A percentile compares a stretch with the other conserved stretches of the same genome.
phyloP scores from a whole-genome alignment of 2,888 invertebrate genomes.

The Lamellibrachia satsuma region DNA sequence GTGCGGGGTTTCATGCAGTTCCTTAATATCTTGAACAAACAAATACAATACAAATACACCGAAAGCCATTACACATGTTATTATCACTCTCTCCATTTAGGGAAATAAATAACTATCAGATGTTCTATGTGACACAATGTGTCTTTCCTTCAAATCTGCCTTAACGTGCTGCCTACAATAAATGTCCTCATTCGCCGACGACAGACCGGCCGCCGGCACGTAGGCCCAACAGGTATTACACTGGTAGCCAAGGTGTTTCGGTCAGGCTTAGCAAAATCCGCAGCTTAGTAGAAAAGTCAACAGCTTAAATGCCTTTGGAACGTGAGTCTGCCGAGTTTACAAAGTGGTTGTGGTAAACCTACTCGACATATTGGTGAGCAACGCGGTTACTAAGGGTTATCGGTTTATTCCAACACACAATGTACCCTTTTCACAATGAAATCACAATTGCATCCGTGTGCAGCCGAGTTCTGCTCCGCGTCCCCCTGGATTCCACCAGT shows the following conservation, averaged over 20 bases:
- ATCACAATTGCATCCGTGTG: too few relatives aligned
- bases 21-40: too few relatives aligned
- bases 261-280: neutral
- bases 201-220: neutral
- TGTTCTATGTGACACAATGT: neutral
- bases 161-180: neutral
- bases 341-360: neutral
- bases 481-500: too few relatives aligned
- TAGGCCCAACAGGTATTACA: neutral
- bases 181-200: neutral
- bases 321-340: neutral
- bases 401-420: neutral
- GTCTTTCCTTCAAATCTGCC: neutral
- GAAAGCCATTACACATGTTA: too few relatives aligned
- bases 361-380: neutral
- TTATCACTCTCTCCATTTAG: too few relatives aligned
- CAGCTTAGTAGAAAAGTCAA: constrained; percentile 5
- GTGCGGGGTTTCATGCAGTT: neutral
- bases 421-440: neutral
- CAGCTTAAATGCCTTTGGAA: neutral
- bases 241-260: neutral
- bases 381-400: neutral
- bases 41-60: too few relatives aligned
- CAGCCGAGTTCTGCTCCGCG: too few relatives aligned
- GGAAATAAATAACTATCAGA: too few relatives aligned